Conservation (phyloP, 2,113 vertebrate genomes). For the Silurus meridionalis region DNA sequence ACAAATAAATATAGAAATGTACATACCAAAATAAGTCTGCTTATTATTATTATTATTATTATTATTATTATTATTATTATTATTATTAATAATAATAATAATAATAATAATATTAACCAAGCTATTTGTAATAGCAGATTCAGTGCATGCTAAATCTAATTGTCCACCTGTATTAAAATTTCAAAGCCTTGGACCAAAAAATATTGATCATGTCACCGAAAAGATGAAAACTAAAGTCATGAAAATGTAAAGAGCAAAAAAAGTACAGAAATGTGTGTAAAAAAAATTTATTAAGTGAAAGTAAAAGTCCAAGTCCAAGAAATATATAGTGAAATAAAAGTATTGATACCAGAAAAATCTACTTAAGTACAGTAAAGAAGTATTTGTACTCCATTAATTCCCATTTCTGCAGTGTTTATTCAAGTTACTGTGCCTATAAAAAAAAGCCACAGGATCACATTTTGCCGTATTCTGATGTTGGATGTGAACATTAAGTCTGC, state of each 20-base stretch:
- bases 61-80: too few species aligned
- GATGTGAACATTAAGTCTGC: neutral
- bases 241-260: too few species aligned
- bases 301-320: too few species aligned
- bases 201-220: neutral
- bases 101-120: neutral
- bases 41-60: neutral
- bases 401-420: conserved; percentile 7
- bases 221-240: too few species aligned
- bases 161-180: neutral
- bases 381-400: too few species aligned
- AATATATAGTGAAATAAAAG: too few species aligned
- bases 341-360: too few species aligned
- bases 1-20: neutral
- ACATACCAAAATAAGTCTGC: neutral
- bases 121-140: neutral
- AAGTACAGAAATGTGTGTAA: too few species aligned
- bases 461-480: neutral
- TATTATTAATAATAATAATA: too few species aligned
- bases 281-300: too few species aligned
- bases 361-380: too few species aligned
- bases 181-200: neutral
- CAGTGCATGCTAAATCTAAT: neutral
- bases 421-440: neutral
- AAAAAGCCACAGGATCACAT: neutral